Base-by-base conservation (phyloP, 2,888 invertebrate genomes). In the Rambutsinella grinnellia region DNA sequence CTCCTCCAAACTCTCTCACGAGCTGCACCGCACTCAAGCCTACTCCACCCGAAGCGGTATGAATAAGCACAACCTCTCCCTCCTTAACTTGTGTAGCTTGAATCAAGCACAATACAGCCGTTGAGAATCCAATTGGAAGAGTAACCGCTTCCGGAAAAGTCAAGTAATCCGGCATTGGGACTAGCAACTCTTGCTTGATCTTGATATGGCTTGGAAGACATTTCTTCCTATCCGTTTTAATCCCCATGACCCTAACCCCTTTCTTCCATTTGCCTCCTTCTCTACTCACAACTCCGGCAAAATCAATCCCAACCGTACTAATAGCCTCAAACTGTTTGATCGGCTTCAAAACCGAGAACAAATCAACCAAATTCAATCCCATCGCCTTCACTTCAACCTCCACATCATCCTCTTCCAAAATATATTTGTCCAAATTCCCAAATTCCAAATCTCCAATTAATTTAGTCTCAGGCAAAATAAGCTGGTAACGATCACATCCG, bases 261-360 rank as follows among this genome's bases (percentile, higher is more conserved):
- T n/a, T n/a, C n/a, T n/a, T n/a, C 1, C 74, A 74, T 17, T 46
- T 1, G 1, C 46, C 8, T 1, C 74, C 74, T 19, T 65, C 15
- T 3, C 13, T 3, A 3, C 17, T 28, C 0, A 78, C 70, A 2
- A 69, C 24, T 10, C 78, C 78, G 23, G 69, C 46, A 56, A 75
- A 66, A 49, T 78, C 78, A 19, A 51, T 23, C 10, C 74, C 78
- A 5, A 78, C 24, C 6, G 27, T 26, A 51, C 65, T 69, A 3
- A 69, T 17, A 1, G 17, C 13, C 15, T 78, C 69, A 56, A 78
- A 75, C n/a, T 65, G 21, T 1, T 56, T 19, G 27, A 13, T 51
- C 3, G 78, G 78, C 46, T 75, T 78, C 0, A 78, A 46, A 3
- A 78, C 70, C 0, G 74, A 51, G 17, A 78, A 70, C 2, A 78